phyloP scores from a whole-genome alignment of 2,888 invertebrate genomes.

The Scaptomyza reducta region DNA sequence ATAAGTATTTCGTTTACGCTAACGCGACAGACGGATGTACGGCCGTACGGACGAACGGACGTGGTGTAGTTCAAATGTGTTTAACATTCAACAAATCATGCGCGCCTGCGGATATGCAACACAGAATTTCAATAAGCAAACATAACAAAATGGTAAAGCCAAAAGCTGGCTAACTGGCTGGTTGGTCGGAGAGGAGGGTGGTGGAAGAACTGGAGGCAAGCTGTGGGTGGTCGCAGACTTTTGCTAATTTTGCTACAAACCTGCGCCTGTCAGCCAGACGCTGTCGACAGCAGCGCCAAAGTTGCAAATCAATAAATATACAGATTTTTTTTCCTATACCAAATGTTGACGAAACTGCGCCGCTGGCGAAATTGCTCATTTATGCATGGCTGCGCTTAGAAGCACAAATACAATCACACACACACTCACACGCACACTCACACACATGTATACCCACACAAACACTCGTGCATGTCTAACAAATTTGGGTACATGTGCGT shows the following conservation, averaged over 20 bases:
- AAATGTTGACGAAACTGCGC: constrained; percentile 77
- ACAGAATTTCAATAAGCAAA: constrained; percentile 80
- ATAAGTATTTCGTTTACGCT: constrained; percentile 63
- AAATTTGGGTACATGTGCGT: constrained; percentile 41
- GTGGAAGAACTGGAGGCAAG: background rate
- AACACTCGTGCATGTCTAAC: constrained; percentile 31
- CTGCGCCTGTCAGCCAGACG: constrained; percentile 56
- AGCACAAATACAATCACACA: constrained; percentile 42
- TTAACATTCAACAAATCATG: constrained; percentile 76
- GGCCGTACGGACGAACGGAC: background rate
- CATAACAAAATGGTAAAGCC: constrained; percentile 41
- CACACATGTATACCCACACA: constrained; percentile 18
- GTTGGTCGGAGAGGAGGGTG: background rate
- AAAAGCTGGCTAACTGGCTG: constrained; percentile 17
- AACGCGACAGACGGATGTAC: constrained; percentile 1
- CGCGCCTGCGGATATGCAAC: constrained; percentile 79
- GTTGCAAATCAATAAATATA: constrained; percentile 78
- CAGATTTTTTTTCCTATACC: constrained; percentile 36
- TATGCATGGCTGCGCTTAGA: constrained; percentile 74
- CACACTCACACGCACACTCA: constrained; percentile 11
- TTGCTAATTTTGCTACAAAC: constrained; percentile 77
- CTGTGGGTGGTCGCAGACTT: constrained; percentile 45
- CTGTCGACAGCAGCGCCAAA: constrained; percentile 51
- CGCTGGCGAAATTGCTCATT: constrained; percentile 74
- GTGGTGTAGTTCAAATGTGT: constrained; percentile 45